A percentile compares a stretch with the other conserved stretches of the same genome.
Conservation (phyloP, 2,888 invertebrate species). For the Rotaria macrura region DNA sequence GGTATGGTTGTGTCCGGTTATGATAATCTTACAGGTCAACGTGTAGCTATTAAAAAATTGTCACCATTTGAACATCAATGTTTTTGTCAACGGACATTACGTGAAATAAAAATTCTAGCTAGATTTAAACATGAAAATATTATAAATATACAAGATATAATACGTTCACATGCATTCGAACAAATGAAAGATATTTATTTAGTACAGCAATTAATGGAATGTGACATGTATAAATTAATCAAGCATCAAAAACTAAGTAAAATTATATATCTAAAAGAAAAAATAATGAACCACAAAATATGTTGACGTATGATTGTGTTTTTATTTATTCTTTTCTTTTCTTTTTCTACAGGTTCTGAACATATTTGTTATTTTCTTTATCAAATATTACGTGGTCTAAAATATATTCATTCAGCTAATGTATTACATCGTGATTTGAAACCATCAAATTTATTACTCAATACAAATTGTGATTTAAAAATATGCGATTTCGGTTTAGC, state of each 20-base stretch:
- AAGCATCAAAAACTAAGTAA: constrained; percentile 99
- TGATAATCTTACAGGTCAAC: constrained; percentile 63
- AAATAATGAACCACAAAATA: too few species aligned
- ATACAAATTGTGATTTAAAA: constrained; percentile 93
- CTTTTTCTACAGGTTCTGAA: constrained; percentile 54
- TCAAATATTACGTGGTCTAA: constrained; percentile 66
- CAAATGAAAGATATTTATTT: constrained; percentile 60
- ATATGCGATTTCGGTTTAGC: constrained; percentile 99
- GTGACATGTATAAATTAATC: constrained; percentile 96
- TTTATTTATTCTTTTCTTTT: neutral
- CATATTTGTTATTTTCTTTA: constrained; percentile 99
- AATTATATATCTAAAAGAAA: too few species aligned
- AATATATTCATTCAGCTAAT: constrained; percentile 99
- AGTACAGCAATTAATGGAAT: constrained; percentile 99
- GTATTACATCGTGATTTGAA: constrained; percentile 90
- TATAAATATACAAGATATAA: constrained; percentile 96
- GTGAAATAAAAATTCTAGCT: constrained; percentile 97
- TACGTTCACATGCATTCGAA: constrained; percentile 74
- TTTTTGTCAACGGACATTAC: constrained; percentile 92
- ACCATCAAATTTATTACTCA: constrained; percentile 90
- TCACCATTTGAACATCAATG: constrained; percentile 99
- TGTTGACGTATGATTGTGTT: too few species aligned
- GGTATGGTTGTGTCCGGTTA: constrained; percentile 55
- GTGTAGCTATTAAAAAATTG: constrained; percentile 99
- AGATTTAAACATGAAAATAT: constrained; percentile 99